phyloP scores from a whole-genome alignment of 2,113 vertebrate species.

The Poeciliopsis occidentalis region DNA sequence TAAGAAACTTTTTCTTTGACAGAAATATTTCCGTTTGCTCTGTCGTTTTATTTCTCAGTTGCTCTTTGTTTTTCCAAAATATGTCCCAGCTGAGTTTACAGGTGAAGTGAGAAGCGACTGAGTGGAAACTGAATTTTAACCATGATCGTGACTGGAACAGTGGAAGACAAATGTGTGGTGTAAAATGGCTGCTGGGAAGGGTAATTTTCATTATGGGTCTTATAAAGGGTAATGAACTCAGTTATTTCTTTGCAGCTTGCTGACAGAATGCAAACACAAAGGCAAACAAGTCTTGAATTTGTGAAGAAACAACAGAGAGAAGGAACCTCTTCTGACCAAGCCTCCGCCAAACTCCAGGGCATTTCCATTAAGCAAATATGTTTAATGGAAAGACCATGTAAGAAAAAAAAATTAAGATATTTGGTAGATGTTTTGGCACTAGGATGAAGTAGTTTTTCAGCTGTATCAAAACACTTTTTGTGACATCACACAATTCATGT shows the following conservation, averaged over 20 bases:
- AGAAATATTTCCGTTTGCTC: not conserved
- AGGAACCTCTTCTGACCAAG: not conserved
- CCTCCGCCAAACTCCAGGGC: not conserved
- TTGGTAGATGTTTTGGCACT: too few relatives aligned
- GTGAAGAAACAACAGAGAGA: not conserved
- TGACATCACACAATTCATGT: too few relatives aligned
- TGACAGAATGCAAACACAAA: not conserved
- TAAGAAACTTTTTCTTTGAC: constrained; percentile 24
- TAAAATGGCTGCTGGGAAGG: constrained; percentile 15
- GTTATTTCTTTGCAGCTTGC: not conserved
- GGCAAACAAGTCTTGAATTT: not conserved
- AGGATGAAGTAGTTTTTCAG: too few relatives aligned
- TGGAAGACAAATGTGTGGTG: not conserved
- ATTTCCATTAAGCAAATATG: not conserved
- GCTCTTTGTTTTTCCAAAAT: not conserved
- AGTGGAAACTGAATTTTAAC: constrained; percentile 28
- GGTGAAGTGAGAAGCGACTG: constrained; percentile 29
- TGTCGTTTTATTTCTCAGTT: not conserved
- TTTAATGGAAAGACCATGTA: too few relatives aligned
- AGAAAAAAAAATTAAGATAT: too few relatives aligned
- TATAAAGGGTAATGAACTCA: not conserved
- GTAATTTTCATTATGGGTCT: not conserved
- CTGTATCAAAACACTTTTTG: too few relatives aligned
- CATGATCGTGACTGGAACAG: constrained; percentile 2
- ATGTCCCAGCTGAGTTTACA: constrained; percentile 17